phyloP scores from a whole-genome alignment of 2,797 vertebrate species.

The Erpetoichthys calabaricus region DNA sequence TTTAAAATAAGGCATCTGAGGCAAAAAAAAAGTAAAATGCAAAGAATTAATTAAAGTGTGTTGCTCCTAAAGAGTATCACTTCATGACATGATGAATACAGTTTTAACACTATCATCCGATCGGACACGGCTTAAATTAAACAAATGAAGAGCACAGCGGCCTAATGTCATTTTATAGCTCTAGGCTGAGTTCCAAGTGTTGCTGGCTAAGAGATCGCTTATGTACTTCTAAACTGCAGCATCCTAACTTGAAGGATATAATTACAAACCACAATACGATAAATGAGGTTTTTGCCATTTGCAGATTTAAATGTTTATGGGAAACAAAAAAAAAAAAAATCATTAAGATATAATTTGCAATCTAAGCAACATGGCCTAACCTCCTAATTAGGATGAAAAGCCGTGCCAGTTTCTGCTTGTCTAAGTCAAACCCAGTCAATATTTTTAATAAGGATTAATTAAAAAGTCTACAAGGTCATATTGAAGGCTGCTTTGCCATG shows the following conservation, averaged over 20 bases:
- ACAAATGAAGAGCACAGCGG: background rate
- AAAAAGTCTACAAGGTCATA: slow-evolving; percentile 72
- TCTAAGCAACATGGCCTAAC: slow-evolving; percentile 43
- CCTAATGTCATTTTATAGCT: slow-evolving; percentile 4
- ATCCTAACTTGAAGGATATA: slow-evolving; percentile 3
- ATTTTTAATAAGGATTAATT: slow-evolving; percentile 84
- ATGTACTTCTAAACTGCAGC: slow-evolving; percentile 6
- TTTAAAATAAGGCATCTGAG: no score
- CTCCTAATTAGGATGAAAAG: slow-evolving; percentile 65
- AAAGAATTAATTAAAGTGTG: no score
- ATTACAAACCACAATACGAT: slow-evolving; percentile 1
- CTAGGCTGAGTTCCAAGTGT: slow-evolving; percentile 4
- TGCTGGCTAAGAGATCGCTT: slow-evolving; percentile 1
- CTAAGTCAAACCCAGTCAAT: slow-evolving; percentile 65
- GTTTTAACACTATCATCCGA: background rate
- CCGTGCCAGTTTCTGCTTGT: slow-evolving; percentile 37
- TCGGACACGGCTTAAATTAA: background rate
- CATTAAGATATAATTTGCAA: slow-evolving; percentile 56
- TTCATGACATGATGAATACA: background rate
- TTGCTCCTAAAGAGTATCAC: no score
- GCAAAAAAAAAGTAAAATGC: no score
- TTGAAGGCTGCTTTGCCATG: slow-evolving; percentile 68
- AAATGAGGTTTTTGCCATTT: slow-evolving; percentile 2
- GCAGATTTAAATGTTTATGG: slow-evolving; percentile 6
- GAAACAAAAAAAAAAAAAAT: slow-evolving; percentile 43